Percentiles rank a stretch among this genome's conserved stretches.
Conservation (phyloP, 2,888 invertebrate species). For the Rhaphigaster nebulosa region DNA sequence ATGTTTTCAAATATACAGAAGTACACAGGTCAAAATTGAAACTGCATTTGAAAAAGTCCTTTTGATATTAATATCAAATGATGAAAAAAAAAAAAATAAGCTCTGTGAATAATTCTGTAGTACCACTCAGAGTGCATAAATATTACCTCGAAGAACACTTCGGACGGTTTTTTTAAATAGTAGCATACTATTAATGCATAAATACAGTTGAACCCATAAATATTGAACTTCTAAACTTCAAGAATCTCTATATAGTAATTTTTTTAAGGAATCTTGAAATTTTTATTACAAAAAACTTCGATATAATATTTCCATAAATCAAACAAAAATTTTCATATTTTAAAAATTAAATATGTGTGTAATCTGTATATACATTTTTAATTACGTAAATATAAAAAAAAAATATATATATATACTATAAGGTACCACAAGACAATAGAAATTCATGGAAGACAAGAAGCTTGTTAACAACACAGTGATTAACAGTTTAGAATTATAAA, state of each 20-base stretch:
- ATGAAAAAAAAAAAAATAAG: not conserved
- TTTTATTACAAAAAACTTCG: not conserved
- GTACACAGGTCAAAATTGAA: slow-evolving; percentile 40
- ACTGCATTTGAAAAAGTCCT: slow-evolving; percentile 17
- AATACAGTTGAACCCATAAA: not conserved
- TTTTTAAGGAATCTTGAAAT: not conserved
- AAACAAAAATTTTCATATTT: not conserved
- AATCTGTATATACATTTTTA: not conserved
- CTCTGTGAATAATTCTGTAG: not conserved
- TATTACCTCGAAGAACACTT: not conserved
- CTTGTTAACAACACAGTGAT: not conserved
- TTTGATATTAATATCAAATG: not conserved
- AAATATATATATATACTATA: not conserved
- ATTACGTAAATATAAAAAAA: not conserved
- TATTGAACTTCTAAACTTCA: not conserved
- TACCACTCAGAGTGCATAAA: not conserved
- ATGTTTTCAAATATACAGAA: slow-evolving; percentile 24
- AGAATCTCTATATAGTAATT: not conserved
- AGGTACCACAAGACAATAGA: not conserved
- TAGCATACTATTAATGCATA: not conserved
- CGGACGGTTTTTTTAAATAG: not conserved
- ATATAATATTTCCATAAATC: not conserved
- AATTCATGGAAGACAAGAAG: not conserved
- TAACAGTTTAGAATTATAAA: not conserved
- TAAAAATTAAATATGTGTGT: not conserved